Base-by-base conservation (phyloP, 53 echinoderm and acorn worm genomes). In the Crossaster papposus region DNA sequence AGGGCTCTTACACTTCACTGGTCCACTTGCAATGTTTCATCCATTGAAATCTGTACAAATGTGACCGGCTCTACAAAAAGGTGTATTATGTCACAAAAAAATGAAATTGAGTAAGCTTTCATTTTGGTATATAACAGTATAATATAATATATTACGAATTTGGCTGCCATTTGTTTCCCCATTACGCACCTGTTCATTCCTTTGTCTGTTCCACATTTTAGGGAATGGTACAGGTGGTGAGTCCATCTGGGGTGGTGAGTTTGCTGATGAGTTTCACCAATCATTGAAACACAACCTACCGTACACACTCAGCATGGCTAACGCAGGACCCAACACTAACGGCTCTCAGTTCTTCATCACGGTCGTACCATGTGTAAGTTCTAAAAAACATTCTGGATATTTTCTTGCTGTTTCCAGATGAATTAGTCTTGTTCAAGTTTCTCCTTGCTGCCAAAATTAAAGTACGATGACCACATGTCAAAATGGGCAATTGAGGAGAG, bases 281-380 rank as follows among this genome's bases (percentile, higher is more conserved):
- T 94, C 90, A 54, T 62, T 96, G 79, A 89, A 89, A 36, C 98
- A 98, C 80, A 92, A 98, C 75, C 77, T 89, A 68, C 98, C 98
- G 0, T 98, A 98, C 93, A 98, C 93, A 18, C 85, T 98, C 72
- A 98, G 98, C 65, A 98, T 98, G 98, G 98, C 98, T 18, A 98
- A 98, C 82, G 98, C 98, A 35, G 98, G 98, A 23, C 96, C 96
- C 2, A 92, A 96, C 89, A 96, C 98, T 14, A 98, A 98, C 72
- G 98, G 98, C 7, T 98, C 98, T 12, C 98, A 98, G 93, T 98
- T 98, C 92, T 98, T 98, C 86, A 94, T 98, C 79, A 98, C 98
- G 13, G 93, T 94, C 50, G 96, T 93, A 29, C 98, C 98, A 74
- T 95, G 98, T 92, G 98, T 98, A 94, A 96, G 98, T 98, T 44